These are phyloP conservation scores for Neoascia interrupta DNA, from an alignment of 2,888 invertebrate genomes.

Conservation along the genomic window DNA sequence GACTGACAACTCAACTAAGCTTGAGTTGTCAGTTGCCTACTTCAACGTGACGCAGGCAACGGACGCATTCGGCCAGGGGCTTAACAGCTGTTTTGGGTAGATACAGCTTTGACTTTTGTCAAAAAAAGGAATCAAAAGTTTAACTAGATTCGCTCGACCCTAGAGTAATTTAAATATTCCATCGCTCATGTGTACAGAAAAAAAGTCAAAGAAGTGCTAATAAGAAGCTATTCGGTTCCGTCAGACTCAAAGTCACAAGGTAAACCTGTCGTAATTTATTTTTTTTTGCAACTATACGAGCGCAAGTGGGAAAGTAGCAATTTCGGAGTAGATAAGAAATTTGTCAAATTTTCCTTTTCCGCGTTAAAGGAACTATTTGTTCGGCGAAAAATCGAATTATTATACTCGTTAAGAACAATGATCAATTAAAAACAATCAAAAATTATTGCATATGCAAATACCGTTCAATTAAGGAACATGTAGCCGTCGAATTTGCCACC, in stretches of 20 bases:
- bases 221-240: too few relatives aligned
- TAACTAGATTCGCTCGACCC: too few relatives aligned
- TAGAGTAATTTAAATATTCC: too few relatives aligned
- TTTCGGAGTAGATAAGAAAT: neutral
- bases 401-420: neutral
- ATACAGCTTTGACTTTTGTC: too few relatives aligned
- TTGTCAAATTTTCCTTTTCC: neutral
- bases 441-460: neutral
- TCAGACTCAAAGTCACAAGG: constrained; percentile 1
- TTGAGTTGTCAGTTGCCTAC: too few relatives aligned
- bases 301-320: neutral
- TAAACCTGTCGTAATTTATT: constrained; percentile 10
- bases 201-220: too few relatives aligned
- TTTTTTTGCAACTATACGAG: constrained; percentile 4
- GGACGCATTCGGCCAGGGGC: too few relatives aligned
- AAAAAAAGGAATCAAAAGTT: too few relatives aligned
- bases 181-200: too few relatives aligned
- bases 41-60: too few relatives aligned
- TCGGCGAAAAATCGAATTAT: neutral
- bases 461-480: neutral
- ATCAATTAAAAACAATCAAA: neutral
- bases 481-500: constrained; percentile 8
- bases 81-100: too few relatives aligned
- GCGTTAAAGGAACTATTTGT: neutral
- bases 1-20: too few relatives aligned